phyloP scores from a whole-genome alignment of 2,113 vertebrate species.

The Eudyptes chrysolophus region DNA sequence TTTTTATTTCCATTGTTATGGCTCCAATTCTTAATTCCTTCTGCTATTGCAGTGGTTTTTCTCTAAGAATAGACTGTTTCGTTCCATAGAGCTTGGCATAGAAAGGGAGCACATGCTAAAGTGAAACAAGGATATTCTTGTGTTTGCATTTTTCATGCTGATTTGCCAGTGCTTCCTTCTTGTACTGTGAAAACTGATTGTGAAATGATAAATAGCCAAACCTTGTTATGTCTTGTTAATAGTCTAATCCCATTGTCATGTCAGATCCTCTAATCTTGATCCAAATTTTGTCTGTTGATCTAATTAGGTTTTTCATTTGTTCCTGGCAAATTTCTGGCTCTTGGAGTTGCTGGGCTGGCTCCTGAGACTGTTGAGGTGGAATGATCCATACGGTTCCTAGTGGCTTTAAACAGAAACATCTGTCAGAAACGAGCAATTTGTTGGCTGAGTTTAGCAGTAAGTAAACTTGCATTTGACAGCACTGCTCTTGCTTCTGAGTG shows the following conservation, averaged over 20 bases:
- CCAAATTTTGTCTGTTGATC: slow-evolving; percentile 20
- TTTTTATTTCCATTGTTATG: background rate
- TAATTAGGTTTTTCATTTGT: slow-evolving; percentile 50
- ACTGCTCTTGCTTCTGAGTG: background rate
- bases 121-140: background rate
- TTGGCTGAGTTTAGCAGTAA: slow-evolving; percentile 3
- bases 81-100: background rate
- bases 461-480: background rate
- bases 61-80: background rate
- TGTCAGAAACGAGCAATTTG: slow-evolving; percentile 5
- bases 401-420: slow-evolving; percentile 68
- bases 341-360: slow-evolving; percentile 31
- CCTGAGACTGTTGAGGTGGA: slow-evolving; percentile 35
- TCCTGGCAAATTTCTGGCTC: slow-evolving; percentile 52
- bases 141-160: background rate
- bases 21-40: background rate
- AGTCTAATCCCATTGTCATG: background rate
- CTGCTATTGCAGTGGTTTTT: background rate
- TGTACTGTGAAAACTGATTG: background rate
- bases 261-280: slow-evolving; percentile 10
- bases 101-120: background rate
- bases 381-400: slow-evolving; percentile 30
- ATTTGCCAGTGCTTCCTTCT: background rate
- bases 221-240: background rate
- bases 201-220: background rate